phyloP scores from a whole-genome alignment of 2,888 invertebrate species.

The Prosopocoilus inquinatus region DNA sequence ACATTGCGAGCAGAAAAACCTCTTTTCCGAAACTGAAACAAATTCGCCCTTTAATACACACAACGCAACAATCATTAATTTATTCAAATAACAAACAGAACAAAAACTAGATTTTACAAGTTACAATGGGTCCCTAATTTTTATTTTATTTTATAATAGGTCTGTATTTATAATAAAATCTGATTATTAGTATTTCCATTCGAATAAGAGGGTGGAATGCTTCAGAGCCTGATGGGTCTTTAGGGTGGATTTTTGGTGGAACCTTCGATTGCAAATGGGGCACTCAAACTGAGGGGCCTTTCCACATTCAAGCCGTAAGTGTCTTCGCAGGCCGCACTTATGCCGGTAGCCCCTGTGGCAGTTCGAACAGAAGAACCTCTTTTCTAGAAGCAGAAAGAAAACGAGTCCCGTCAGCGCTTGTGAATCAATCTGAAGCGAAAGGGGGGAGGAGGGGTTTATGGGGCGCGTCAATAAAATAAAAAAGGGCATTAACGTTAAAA shows the following conservation, averaged over 20 bases:
- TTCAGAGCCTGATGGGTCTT: neutral
- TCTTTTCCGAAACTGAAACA: neutral
- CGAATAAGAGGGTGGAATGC: neutral
- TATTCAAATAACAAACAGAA: too few species aligned
- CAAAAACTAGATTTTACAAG: too few species aligned
- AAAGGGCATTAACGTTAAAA: too few species aligned
- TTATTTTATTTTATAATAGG: too few species aligned
- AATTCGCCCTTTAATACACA: too few species aligned
- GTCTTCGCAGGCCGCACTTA: conserved; percentile 30
- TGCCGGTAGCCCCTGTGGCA: conserved; percentile 21
- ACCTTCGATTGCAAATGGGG: conserved; percentile 20
- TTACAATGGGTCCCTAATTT: too few species aligned
- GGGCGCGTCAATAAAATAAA: too few species aligned
- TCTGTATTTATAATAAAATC: too few species aligned
- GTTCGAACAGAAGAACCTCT: conserved; percentile 19
- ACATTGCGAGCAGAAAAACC: conserved; percentile 13
- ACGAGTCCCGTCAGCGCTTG: neutral
- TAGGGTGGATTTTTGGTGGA: conserved; percentile 19
- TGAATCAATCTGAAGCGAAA: too few species aligned
- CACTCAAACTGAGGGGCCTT: conserved; percentile 47
- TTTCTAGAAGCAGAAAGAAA: neutral
- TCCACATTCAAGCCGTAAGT: conserved; percentile 57
- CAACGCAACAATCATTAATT: too few species aligned
- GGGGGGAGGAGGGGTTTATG: too few species aligned
- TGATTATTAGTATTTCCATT: too few species aligned